phyloP scores from a whole-genome alignment of 23 tunicate genomes.

The Trididemnum miniatum region DNA sequence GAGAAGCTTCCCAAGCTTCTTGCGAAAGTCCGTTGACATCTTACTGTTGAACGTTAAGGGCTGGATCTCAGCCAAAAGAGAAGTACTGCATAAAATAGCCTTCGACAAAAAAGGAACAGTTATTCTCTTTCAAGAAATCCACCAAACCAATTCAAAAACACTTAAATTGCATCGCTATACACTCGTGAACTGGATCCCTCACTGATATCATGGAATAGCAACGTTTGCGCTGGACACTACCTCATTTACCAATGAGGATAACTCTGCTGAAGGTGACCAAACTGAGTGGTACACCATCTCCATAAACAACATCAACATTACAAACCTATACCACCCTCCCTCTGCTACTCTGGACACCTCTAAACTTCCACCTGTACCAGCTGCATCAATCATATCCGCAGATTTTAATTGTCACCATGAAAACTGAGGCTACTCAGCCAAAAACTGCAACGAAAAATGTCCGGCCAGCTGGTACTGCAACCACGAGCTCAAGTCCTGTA shows the following conservation, averaged over 20 bases:
- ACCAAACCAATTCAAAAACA: neutral
- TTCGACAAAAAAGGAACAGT: neutral
- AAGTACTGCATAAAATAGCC: neutral
- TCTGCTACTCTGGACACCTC: neutral
- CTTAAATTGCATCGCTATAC: neutral
- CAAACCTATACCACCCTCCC: neutral
- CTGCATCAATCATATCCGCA: neutral
- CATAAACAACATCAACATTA: neutral
- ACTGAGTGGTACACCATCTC: neutral
- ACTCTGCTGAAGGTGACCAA: neutral
- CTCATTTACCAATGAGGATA: neutral
- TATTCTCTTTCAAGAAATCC: neutral
- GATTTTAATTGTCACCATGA: slow-evolving; percentile 1
- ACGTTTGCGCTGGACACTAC: neutral
- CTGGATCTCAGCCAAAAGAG: neutral
- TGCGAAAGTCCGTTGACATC: too few species aligned
- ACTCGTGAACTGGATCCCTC: neutral
- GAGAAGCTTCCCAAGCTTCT: too few species aligned
- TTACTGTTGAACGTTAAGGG: too few species aligned
- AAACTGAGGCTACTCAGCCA: neutral
- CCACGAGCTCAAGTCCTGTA: neutral
- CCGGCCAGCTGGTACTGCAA: neutral
- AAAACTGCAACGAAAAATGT: neutral
- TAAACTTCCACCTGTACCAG: neutral
- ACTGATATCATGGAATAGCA: neutral